Conservation (phyloP, 2,797 vertebrate genomes). For the Serranus cabrilla region DNA sequence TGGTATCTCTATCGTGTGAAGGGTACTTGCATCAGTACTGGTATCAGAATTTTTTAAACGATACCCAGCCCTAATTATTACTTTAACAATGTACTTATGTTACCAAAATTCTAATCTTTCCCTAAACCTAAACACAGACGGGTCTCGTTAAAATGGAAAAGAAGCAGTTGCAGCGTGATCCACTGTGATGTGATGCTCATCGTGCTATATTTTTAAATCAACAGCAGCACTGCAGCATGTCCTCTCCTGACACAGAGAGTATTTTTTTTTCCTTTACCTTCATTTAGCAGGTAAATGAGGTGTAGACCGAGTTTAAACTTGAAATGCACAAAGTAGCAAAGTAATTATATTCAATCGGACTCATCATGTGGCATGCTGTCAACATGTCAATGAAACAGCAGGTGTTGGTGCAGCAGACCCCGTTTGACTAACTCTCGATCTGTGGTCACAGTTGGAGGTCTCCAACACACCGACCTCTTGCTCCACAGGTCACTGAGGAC, state of each 20-base stretch:
- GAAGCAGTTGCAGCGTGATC: not conserved
- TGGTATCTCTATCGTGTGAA: no score
- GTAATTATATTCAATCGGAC: slow-evolving; percentile 19
- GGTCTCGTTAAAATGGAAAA: slow-evolving; percentile 32
- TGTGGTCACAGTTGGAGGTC: slow-evolving; percentile 18
- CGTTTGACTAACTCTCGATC: slow-evolving; percentile 15
- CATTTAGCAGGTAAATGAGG: slow-evolving; percentile 1
- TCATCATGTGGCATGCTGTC: slow-evolving; percentile 21
- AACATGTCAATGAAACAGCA: slow-evolving; percentile 20
- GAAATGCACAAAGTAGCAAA: slow-evolving; percentile 6
- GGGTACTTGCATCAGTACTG: no score
- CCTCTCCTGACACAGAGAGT: not conserved
- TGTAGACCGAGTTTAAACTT: not conserved
- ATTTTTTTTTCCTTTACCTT: not conserved
- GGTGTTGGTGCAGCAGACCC: slow-evolving; percentile 1
- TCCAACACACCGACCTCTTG: not conserved
- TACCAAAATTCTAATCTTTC: no score
- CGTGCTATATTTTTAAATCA: not conserved
- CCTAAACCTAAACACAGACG: no score
- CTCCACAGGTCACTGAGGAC: slow-evolving; percentile 27
- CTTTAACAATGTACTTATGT: no score
- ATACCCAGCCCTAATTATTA: no score
- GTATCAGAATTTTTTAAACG: no score
- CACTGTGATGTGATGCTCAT: not conserved
- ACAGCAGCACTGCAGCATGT: not conserved